A percentile compares a stretch with the other conserved stretches of the same genome.
Conservation (phyloP, 2,113 vertebrate genomes). For the Lepisosteus osseus region DNA sequence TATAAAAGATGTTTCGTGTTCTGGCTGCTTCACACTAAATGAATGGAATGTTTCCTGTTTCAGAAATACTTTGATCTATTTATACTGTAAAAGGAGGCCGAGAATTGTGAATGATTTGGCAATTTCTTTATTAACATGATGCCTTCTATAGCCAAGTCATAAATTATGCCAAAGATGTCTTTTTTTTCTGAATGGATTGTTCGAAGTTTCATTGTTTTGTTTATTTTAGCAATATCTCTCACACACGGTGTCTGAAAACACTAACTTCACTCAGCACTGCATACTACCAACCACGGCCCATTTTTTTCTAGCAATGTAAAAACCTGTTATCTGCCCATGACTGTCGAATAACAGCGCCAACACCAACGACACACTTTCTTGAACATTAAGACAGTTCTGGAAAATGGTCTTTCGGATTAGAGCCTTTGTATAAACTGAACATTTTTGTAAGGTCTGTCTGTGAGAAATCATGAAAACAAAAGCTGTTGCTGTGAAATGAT, state of each 20-base stretch:
- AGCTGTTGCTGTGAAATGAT: too few species aligned
- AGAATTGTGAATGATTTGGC: conserved; percentile 12
- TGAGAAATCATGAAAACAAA: too few species aligned
- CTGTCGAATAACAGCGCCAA: too few species aligned
- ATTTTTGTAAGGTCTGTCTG: too few species aligned
- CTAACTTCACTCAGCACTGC: conserved; percentile 1
- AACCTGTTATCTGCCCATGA: background rate
- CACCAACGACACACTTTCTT: too few species aligned
- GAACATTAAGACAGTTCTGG: too few species aligned
- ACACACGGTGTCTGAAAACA: conserved; percentile 1
- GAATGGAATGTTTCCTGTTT: conserved; percentile 35
- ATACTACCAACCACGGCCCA: background rate
- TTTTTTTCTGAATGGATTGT: conserved; percentile 40
- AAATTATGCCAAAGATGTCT: conserved; percentile 53
- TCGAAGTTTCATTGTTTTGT: conserved; percentile 22
- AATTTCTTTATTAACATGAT: conserved; percentile 20
- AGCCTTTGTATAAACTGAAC: too few species aligned
- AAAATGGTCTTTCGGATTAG: too few species aligned
- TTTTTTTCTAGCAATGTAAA: conserved; percentile 8
- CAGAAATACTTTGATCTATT: conserved; percentile 38
- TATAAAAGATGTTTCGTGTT: conserved; percentile 27
- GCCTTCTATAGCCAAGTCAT: conserved; percentile 32
- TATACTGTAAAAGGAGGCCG: conserved; percentile 24
- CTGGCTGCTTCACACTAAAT: conserved; percentile 49
- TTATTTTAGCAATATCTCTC: conserved; percentile 17